Evolutionary conservation across 2,888 invertebrate genomes (phyloP).

Genomic region (Formica aserva): DNA sequence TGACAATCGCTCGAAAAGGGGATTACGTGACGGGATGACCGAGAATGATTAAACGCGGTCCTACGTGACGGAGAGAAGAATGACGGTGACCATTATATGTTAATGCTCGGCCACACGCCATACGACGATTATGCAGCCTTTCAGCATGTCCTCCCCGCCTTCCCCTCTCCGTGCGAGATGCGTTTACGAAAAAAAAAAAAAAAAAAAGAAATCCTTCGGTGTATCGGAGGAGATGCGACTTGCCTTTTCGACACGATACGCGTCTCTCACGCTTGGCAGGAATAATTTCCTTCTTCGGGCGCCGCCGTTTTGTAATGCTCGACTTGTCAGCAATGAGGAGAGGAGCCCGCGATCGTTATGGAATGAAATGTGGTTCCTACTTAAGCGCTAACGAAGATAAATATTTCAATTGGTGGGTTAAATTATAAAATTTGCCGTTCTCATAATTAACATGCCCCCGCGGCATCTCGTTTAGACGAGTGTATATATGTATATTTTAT

Average conservation of each 20-base stretch:
- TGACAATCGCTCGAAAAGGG: slow-evolving; percentile 72
- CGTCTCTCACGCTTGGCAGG: neutral
- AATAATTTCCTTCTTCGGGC: slow-evolving; percentile 31
- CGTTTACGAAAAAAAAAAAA: slow-evolving; percentile 67
- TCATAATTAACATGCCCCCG: slow-evolving; percentile 23
- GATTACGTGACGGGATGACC: slow-evolving; percentile 75
- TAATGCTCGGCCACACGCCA: slow-evolving; percentile 83
- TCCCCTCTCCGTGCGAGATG: slow-evolving; percentile 66
- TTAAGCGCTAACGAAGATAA: slow-evolving; percentile 27
- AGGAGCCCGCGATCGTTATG: slow-evolving; percentile 23
- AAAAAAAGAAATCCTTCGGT: slow-evolving; percentile 27
- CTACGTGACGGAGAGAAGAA: slow-evolving; percentile 77
- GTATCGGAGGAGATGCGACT: slow-evolving; percentile 7
- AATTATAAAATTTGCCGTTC: slow-evolving; percentile 29
- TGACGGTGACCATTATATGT: slow-evolving; percentile 82
- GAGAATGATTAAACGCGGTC: slow-evolving; percentile 79
- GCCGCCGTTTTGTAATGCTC: slow-evolving; percentile 28
- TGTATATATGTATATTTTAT: neutral
- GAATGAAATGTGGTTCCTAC: slow-evolving; percentile 31
- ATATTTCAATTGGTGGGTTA: slow-evolving; percentile 39
- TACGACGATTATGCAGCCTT: slow-evolving; percentile 81
- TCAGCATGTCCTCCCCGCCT: slow-evolving; percentile 58
- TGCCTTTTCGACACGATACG: slow-evolving; percentile 38
- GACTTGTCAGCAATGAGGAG: slow-evolving; percentile 10
- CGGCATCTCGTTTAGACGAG: slow-evolving; percentile 1